Percentiles rank a stretch among this genome's conserved stretches.
Evolutionary conservation across 30 jellyfish, hydroid and myxozoan species (phyloP).

Genomic region (Haliclystus octoradiatus): DNA sequence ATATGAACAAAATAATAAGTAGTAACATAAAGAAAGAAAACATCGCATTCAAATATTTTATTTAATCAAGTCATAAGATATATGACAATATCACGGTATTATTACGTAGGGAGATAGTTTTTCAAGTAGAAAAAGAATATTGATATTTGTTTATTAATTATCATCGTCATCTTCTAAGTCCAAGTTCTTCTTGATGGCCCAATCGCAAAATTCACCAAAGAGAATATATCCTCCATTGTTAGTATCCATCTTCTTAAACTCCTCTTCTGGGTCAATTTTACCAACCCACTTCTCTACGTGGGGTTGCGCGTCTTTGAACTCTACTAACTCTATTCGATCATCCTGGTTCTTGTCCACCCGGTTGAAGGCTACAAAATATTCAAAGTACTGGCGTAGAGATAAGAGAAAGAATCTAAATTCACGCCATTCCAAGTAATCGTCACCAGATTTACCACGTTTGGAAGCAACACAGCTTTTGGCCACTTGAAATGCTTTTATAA

Average conservation of each 20-base stretch:
- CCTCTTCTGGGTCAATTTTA: constrained; percentile 28
- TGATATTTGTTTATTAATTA: too few species aligned
- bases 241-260: constrained; percentile 28
- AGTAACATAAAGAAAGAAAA: too few species aligned
- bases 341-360: constrained; percentile 22
- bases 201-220: constrained; percentile 35
- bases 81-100: too few species aligned
- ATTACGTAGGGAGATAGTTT: too few species aligned
- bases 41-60: too few species aligned
- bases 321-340: constrained; percentile 22
- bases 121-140: too few species aligned
- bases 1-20: too few species aligned
- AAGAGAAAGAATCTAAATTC: constrained; percentile 27
- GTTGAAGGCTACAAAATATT: constrained; percentile 26
- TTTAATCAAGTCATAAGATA: too few species aligned
- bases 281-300: constrained; percentile 45
- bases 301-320: constrained; percentile 20
- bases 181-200: constrained; percentile 34
- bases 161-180: constrained; percentile 45
- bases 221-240: constrained; percentile 34
- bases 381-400: constrained; percentile 34
- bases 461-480: constrained; percentile 8
- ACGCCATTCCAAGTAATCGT: constrained; percentile 25
- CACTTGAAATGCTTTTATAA: constrained; percentile 27
- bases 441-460: neutral